A percentile compares a stretch with the other conserved stretches of the same genome.
These are phyloP conservation scores for Prosopocoilus inquinatus DNA, from an alignment of 2,888 invertebrate species.

Conservation along the genomic window DNA sequence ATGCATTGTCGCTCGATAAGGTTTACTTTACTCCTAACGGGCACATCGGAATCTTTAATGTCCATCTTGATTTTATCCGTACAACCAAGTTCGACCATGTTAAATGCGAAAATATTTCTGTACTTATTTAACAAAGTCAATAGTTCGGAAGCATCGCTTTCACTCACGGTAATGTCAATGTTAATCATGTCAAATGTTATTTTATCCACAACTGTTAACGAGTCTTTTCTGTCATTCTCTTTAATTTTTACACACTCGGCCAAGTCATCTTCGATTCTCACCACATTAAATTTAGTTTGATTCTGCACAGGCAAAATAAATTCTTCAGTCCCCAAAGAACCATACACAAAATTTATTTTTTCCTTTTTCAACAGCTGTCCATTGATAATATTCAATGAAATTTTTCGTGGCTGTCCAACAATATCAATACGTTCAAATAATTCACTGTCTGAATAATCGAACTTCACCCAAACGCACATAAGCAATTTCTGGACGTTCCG, in stretches of 20 bases:
- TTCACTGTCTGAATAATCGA: neutral
- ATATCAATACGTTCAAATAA: no score
- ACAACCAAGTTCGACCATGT: constrained; percentile 13
- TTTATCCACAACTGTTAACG: no score
- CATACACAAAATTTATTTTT: no score
- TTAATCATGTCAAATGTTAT: neutral
- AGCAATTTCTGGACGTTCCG: neutral
- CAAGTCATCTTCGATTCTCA: no score
- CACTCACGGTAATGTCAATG: neutral
- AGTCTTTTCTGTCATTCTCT: no score
- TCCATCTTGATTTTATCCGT: constrained; percentile 14
- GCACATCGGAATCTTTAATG: constrained; percentile 14
- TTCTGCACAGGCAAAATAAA: no score
- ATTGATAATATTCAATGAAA: no score
- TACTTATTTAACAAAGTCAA: constrained; percentile 1
- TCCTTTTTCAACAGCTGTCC: no score
- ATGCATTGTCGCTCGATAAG: constrained; percentile 10
- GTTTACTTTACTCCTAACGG: constrained; percentile 16
- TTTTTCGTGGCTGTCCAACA: no score
- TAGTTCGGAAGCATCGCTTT: neutral
- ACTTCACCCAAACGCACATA: neutral
- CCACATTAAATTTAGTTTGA: no score
- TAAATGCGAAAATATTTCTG: constrained; percentile 13
- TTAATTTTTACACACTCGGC: no score
- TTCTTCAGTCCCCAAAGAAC: no score